phyloP scores from a whole-genome alignment of 92 coral and sea anemone species.

The Bergia sp. region DNA sequence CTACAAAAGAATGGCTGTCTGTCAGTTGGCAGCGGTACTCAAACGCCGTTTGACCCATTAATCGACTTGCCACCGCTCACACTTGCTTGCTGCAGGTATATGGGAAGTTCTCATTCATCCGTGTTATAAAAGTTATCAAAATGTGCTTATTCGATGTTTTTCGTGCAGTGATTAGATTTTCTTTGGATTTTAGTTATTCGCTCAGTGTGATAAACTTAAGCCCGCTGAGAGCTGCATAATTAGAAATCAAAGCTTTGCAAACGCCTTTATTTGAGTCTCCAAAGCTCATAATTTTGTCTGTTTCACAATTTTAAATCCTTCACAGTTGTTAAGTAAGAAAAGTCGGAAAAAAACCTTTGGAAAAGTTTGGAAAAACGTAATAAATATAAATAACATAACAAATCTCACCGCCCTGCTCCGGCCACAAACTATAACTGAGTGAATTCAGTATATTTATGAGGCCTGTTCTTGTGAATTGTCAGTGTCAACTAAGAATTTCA shows the following conservation, averaged over 20 bases:
- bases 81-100: neutral
- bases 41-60: neutral
- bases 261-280: neutral
- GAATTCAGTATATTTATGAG: neutral
- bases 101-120: neutral
- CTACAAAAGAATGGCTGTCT: slow-evolving; percentile 5
- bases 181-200: slow-evolving; percentile 28
- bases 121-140: slow-evolving; percentile 28
- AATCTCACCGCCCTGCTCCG: slow-evolving; percentile 16
- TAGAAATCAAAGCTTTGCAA: slow-evolving; percentile 24
- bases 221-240: slow-evolving; percentile 48
- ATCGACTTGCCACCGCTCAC: neutral
- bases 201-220: slow-evolving; percentile 31
- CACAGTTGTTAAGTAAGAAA: neutral
- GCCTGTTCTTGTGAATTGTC: neutral
- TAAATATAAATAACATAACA: neutral
- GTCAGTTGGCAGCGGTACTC: neutral
- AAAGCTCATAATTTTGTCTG: neutral
- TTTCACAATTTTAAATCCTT: neutral
- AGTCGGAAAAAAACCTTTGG: neutral
- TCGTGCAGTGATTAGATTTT: slow-evolving; percentile 18
- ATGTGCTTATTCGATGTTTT: neutral
- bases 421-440: neutral
- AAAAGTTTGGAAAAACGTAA: neutral
- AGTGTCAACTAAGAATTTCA: neutral